A percentile compares a stretch with the other conserved stretches of the same genome.
phyloP scores from a whole-genome alignment of 2,888 invertebrate species.

The Drosophila suboccidentalis region DNA sequence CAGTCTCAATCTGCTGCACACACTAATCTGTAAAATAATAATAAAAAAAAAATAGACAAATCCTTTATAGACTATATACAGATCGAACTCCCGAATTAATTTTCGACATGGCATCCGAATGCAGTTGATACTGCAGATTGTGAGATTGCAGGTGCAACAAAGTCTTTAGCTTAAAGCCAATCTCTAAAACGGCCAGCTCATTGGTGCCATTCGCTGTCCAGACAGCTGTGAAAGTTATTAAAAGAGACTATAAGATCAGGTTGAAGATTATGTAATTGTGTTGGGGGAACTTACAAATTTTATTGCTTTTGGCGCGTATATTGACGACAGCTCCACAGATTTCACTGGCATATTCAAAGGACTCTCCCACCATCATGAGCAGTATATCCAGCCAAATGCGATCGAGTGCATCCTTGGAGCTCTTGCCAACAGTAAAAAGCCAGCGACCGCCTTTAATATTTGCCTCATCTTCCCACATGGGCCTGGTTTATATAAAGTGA shows the following conservation, averaged over 20 bases:
- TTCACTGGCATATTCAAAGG: slow-evolving; percentile 62
- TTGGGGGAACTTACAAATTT: slow-evolving; percentile 52
- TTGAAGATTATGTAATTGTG: background rate
- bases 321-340: slow-evolving; percentile 72
- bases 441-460: slow-evolving; percentile 71
- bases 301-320: slow-evolving; percentile 83
- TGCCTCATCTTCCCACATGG: slow-evolving; percentile 72
- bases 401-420: slow-evolving; percentile 58
- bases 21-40: slow-evolving; percentile 25
- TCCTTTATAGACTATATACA: slow-evolving; percentile 71
- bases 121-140: slow-evolving; percentile 69
- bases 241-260: accelerated
- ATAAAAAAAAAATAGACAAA: slow-evolving; percentile 8
- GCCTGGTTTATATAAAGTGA: slow-evolving; percentile 70
- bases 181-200: slow-evolving; percentile 66
- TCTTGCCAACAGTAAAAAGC: slow-evolving; percentile 60
- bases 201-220: slow-evolving; percentile 69
- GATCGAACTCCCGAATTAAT: slow-evolving; percentile 87
- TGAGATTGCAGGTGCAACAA: slow-evolving; percentile 61
- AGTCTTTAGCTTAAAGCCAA: slow-evolving; percentile 68
- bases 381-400: slow-evolving; percentile 70
- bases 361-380: slow-evolving; percentile 73
- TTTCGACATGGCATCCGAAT: slow-evolving; percentile 71
- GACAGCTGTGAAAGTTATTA: slow-evolving; percentile 45
- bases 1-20: slow-evolving; percentile 27